phyloP scores from a whole-genome alignment of 2,888 invertebrate species.

The Melanotus villosus region DNA sequence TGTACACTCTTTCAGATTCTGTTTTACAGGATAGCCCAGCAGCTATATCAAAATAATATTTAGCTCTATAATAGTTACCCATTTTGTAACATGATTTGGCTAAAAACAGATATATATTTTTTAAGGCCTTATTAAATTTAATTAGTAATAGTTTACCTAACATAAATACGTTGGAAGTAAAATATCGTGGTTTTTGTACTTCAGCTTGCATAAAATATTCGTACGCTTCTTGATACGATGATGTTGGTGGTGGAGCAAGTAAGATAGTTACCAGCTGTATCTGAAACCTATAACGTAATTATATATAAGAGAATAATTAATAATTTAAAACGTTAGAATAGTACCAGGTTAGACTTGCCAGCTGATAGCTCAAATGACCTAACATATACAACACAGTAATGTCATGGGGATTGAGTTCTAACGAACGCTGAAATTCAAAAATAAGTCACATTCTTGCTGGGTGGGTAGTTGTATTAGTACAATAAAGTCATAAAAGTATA shows the following conservation, averaged over 20 bases:
- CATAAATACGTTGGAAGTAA: constrained; percentile 85
- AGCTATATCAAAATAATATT: constrained; percentile 62
- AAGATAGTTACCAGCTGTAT: constrained; percentile 82
- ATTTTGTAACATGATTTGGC: constrained; percentile 70
- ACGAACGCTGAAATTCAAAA: constrained; percentile 73
- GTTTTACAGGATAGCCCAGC: constrained; percentile 57
- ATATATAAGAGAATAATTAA: background rate
- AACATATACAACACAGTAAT: constrained; percentile 86
- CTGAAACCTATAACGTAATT: constrained; percentile 76
- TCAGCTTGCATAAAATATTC: constrained; percentile 85
- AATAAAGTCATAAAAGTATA: background rate
- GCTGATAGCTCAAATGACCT: constrained; percentile 87
- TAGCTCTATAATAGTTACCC: constrained; percentile 65
- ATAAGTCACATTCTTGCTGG: no score
- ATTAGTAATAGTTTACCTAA: constrained; percentile 69
- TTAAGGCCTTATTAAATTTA: background rate
- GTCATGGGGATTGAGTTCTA: constrained; percentile 86
- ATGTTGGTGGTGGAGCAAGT: constrained; percentile 84
- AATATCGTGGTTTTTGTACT: constrained; percentile 83
- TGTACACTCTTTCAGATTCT: constrained; percentile 58
- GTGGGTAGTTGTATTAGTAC: background rate
- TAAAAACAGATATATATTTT: background rate
- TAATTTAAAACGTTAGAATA: background rate
- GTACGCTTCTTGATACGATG: constrained; percentile 88
- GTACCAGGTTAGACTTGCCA: constrained; percentile 77